Conservation (phyloP, 2,888 invertebrate species). For the Oscheius myriophilus region DNA sequence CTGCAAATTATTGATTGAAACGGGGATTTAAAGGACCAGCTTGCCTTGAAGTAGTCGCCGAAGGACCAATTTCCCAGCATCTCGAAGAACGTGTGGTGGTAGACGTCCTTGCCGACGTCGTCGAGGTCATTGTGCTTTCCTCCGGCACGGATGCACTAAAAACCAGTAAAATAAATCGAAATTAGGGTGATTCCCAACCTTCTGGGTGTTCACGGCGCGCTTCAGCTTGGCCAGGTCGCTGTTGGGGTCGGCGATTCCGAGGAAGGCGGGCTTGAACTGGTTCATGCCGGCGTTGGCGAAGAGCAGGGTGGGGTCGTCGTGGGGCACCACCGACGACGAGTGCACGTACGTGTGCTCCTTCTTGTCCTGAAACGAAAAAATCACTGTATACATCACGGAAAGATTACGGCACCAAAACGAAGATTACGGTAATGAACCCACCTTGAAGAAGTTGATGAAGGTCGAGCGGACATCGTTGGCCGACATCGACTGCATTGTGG, state of each 20-base stretch:
- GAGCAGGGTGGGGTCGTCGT: conserved; percentile 95
- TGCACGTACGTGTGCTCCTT: conserved; percentile 90
- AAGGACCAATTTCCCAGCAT: conserved; percentile 99
- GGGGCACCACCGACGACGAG: conserved; percentile 94
- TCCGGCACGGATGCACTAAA: conserved; percentile 89
- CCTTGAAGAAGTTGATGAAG: conserved; percentile 67
- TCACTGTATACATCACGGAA: neutral
- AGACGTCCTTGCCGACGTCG: conserved; percentile 99
- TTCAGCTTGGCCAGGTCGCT: conserved; percentile 88
- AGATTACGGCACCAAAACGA: neutral
- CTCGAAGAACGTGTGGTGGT: conserved; percentile 99
- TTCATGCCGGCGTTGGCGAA: conserved; percentile 99
- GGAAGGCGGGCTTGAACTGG: conserved; percentile 96
- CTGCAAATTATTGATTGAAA: conserved; percentile 69
- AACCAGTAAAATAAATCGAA: neutral
- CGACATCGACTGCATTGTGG: conserved; percentile 43
- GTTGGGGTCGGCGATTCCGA: conserved; percentile 93
- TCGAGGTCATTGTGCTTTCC: conserved; percentile 99
- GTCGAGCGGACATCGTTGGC: conserved; percentile 59
- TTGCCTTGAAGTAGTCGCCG: conserved; percentile 96
- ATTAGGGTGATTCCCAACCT: conserved; percentile 72
- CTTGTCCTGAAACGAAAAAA: conserved; percentile 39
- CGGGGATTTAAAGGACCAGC: neutral
- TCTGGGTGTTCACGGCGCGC: conserved; percentile 92
- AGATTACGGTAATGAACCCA: conserved; percentile 65